Conservation (phyloP, 2,888 invertebrate species). For the Sarcophaga subvicina region DNA sequence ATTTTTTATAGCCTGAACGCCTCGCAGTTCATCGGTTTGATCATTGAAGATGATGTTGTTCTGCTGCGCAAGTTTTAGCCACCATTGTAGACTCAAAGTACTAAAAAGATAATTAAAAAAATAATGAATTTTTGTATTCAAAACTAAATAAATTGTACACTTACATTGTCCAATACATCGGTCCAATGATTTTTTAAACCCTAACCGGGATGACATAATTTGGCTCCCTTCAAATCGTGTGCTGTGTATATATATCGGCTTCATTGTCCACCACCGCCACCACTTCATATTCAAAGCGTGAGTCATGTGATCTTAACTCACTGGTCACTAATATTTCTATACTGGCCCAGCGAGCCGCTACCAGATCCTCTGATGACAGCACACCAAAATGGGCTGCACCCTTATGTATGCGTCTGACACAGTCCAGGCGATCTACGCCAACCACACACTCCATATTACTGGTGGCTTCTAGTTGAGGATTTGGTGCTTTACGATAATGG, state of each 20-base stretch:
- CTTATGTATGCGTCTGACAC: conserved; percentile 89
- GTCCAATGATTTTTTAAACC: conserved; percentile 89
- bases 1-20: conserved; percentile 74
- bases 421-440: conserved; percentile 90
- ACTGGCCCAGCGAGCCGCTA: conserved; percentile 87
- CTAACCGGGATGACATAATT: conserved; percentile 92
- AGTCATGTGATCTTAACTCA: conserved; percentile 84
- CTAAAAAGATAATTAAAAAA: conserved; percentile 81
- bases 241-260: conserved; percentile 84
- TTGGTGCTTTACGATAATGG: conserved; percentile 84
- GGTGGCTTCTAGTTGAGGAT: conserved; percentile 84
- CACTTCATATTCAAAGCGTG: conserved; percentile 85
- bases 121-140: background rate
- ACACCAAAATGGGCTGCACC: conserved; percentile 92
- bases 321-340: conserved; percentile 88
- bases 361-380: conserved; percentile 92
- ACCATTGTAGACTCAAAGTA: conserved; percentile 89
- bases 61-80: conserved; percentile 86
- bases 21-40: conserved; percentile 78
- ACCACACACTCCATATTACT: conserved; percentile 88
- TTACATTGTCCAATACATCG: conserved; percentile 89
- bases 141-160: conserved; percentile 68
- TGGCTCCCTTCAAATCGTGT: conserved; percentile 86
- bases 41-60: conserved; percentile 85
- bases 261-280: conserved; percentile 86